These are phyloP conservation scores for Strongylocentrotus purpuratus DNA, from an alignment of 35 echinoderm and acorn worm species.

Conservation along the genomic window DNA sequence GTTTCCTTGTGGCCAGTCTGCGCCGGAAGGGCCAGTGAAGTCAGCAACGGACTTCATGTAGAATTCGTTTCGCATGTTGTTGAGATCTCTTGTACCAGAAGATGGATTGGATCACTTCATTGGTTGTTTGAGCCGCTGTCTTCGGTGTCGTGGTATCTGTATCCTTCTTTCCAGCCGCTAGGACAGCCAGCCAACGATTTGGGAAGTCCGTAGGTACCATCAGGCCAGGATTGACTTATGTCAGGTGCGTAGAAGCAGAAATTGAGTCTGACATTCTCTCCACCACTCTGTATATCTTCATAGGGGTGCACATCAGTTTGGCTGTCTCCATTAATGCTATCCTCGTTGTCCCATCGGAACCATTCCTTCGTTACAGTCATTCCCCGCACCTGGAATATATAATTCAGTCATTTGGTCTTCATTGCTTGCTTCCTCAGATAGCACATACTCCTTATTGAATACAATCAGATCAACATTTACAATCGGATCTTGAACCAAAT, in stretches of 20 bases:
- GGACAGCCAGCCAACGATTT: background rate
- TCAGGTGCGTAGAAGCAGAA: conserved; percentile 40
- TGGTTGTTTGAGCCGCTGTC: no score
- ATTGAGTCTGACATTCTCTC: conserved; percentile 5
- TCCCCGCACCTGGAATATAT: background rate
- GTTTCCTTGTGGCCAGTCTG: background rate
- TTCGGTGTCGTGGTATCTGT: background rate
- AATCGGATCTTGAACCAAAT: no score
- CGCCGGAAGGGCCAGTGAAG: background rate
- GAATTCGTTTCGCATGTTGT: background rate
- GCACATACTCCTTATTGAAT: no score
- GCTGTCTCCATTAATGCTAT: background rate
- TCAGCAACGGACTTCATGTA: background rate
- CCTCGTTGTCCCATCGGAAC: conserved; percentile 69
- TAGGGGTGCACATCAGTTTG: background rate
- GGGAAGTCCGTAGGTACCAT: background rate
- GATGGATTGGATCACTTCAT: background rate
- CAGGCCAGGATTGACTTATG: background rate
- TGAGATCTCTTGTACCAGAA: background rate
- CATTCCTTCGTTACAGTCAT: conserved; percentile 53
- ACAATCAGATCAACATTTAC: no score
- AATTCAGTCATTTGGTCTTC: no score
- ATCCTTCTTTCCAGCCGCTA: background rate
- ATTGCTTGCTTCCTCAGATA: no score
- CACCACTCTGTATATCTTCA: background rate